Evolutionary conservation across 2,797 vertebrate genomes (phyloP), one percentile per base, ranked within the genome.

Genomic region (Fratercula arctica): DNA sequence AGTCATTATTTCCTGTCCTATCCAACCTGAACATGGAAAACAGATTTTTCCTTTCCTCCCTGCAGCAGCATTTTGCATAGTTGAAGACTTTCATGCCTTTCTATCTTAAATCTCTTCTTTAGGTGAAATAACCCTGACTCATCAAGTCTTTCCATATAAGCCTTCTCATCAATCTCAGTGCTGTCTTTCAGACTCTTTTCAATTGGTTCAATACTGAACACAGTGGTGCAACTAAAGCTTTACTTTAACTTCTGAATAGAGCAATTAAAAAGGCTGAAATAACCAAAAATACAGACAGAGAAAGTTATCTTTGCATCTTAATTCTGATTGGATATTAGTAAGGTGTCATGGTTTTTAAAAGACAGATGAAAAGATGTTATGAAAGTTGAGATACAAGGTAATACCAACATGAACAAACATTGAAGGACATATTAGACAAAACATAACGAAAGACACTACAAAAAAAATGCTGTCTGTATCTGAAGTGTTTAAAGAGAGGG

Each of bases 41-140:
- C 69, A 90, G 83, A 84, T 88, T 90, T 91, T 81, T 80, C 31
- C 29, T 95, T 94, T 93, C 21, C 10, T 81, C 28, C 15, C 25
- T 80, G 35, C 9, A 39, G 16, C 41, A 46, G 24, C 11, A 25
- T 84, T 96, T 93, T 81, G n/a, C 26, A 68, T 68, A 48, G n/a
- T 35, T 73, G 41, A 84, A 66, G 41, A 57, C 24, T 81, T 85
- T 64, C 39, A 35, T 64, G 41, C 16, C 18, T 72, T 91, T 79
- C 35, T 57, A 39, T 70, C n/a, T 94, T 75, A 78, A 72, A 18
- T 60, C 8, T 75, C 35, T 51, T 91, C 16, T 68, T 92, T 57
- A 74, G 31, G 11, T 84, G 91, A 78, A 88, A 75, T 29, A 68
- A 51, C 9, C 2, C 6, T 70, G 24, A 56, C 13, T 90, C n/a